These are phyloP conservation scores for Drosophila aff. DNA, from an alignment of 1,140 invertebrate species.

Conservation along the genomic window DNA sequence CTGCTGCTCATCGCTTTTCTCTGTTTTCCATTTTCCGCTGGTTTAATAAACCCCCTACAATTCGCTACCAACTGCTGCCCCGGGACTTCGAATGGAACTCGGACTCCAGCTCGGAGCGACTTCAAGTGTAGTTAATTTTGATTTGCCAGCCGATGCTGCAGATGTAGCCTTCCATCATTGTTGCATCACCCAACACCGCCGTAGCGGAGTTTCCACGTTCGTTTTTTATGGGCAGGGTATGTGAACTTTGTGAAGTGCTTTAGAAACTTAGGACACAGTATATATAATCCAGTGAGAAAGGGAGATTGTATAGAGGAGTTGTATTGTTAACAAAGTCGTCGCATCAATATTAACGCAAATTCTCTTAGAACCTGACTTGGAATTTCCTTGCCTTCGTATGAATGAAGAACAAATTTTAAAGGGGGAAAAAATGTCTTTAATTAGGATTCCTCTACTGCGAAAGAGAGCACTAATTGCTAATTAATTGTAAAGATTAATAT, in stretches of 20 bases:
- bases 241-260: conserved; percentile 3
- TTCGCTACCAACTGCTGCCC: conserved; percentile 38
- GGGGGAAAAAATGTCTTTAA: too few species aligned
- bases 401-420: background rate
- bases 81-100: conserved; percentile 19
- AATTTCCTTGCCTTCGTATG: background rate
- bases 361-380: background rate
- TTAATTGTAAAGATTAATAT: too few species aligned
- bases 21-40: conserved; percentile 22
- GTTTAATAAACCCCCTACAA: conserved; percentile 75
- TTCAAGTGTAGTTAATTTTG: conserved; percentile 78
- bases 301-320: background rate
- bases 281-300: background rate
- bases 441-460: background rate
- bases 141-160: conserved; percentile 52
- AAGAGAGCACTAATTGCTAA: background rate
- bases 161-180: conserved; percentile 18
- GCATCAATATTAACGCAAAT: background rate
- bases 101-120: conserved; percentile 17
- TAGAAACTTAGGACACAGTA: background rate
- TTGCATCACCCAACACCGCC: conserved; percentile 3
- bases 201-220: conserved; percentile 18
- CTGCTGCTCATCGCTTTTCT: conserved; percentile 12
- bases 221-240: conserved; percentile 14
- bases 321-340: background rate